Conservation (phyloP, 2,797 vertebrate genomes). For the Epinephelus malabaricus region DNA sequence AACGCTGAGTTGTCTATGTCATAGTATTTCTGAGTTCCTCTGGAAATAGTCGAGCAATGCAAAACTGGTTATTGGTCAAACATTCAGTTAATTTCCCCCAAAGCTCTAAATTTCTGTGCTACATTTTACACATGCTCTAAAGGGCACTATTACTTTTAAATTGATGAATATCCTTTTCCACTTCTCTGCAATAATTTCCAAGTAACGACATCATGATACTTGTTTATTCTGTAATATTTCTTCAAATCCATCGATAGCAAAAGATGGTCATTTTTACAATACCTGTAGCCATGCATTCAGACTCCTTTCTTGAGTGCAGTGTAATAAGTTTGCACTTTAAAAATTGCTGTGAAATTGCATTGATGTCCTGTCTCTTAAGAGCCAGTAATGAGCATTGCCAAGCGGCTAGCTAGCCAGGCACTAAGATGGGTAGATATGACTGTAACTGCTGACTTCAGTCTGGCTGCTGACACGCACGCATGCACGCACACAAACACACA, state of each 20-base stretch:
- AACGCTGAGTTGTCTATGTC: background rate
- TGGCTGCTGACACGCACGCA: constrained; percentile 41
- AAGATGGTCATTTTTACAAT: background rate
- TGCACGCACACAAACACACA: background rate
- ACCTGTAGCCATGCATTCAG: constrained; percentile 5
- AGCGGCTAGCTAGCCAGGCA: constrained; percentile 38
- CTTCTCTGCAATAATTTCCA: background rate
- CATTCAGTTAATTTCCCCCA: background rate
- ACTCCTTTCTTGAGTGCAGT: constrained; percentile 32
- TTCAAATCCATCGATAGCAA: constrained; percentile 1
- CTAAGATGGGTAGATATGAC: constrained; percentile 50
- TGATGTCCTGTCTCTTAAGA: constrained; percentile 59
- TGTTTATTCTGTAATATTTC: constrained; percentile 5
- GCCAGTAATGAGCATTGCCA: constrained; percentile 60
- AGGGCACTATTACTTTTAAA: background rate
- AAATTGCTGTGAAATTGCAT: constrained; percentile 51
- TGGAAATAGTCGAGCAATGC: background rate
- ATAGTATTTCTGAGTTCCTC: background rate
- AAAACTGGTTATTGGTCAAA: background rate
- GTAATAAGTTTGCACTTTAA: constrained; percentile 59
- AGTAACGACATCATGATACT: background rate
- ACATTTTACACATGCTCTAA: background rate
- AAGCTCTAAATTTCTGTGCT: background rate
- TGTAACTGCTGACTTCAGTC: constrained; percentile 57
- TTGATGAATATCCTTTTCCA: background rate